Base-by-base conservation (phyloP, 2,888 invertebrate genomes). In the Lapara coniferarum region DNA sequence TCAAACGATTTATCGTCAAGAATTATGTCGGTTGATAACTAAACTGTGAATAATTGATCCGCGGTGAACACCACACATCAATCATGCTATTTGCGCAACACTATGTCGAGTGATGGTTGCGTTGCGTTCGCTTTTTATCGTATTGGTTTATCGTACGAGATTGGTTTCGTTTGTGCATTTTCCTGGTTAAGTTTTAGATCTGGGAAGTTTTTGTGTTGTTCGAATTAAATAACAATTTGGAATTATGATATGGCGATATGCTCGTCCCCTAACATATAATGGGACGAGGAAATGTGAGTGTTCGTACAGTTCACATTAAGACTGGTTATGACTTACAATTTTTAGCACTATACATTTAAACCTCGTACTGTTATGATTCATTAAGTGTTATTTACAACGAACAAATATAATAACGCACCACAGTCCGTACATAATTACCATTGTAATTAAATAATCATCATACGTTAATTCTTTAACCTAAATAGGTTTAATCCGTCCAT, bases 21-120 rank as follows among this genome's bases (percentile, higher is more conserved):
- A 88, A 89, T 88, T 85, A 89, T 89, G 88, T 90, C 89, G 86
- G 79, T 76, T 74, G 87, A 88, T 88, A 85, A 69, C 30, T 81
- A 77, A 79, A 80, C 78, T 84, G 81, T 87, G 86, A 89, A 90
- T 91, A 91, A 91, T 90, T 87, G 89, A 87, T 88, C 80, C 82
- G 71, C 79, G 78, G 77, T 87, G 86, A 85, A 82, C 78, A 74
- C 16, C 88, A 90, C 91, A 90, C 91, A 90, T 89, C 89, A 90
- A 85, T 81, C 83, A 78, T 76, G 79, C 75, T 87, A 82, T 85
- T 90, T 89, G 86, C 88, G 87, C 85, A 87, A 88, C 80, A 77
- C 76, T 49, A 25, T 63, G 46, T 16, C 46, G 16, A 46, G 10
- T 63, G 59, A 10, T 44, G 25, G 44, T 63, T 2, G 25, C 59